phyloP scores from a whole-genome alignment of 2,888 invertebrate genomes.

The Cinara cedri region DNA sequence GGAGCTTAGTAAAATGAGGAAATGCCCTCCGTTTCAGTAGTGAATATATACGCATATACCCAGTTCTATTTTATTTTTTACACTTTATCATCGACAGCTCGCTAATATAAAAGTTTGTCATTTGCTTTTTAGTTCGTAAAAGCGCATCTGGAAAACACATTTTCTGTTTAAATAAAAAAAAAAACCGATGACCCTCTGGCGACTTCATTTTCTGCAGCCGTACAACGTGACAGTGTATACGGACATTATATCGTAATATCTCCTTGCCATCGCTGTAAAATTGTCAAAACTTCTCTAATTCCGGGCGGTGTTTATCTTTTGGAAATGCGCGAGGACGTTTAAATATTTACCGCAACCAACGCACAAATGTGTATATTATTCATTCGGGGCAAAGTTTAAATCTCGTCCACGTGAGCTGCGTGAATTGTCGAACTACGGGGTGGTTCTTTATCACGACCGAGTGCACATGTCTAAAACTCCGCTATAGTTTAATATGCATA shows the following conservation, averaged over 20 bases:
- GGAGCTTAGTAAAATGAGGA: no score
- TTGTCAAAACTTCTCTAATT: constrained; percentile 25
- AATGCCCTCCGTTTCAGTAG: no score
- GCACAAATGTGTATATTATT: constrained; percentile 12
- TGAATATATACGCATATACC: no score
- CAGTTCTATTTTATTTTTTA: constrained; percentile 19
- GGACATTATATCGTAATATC: not conserved
- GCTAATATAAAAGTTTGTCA: not conserved
- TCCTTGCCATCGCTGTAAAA: not conserved
- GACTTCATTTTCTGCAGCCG: not conserved
- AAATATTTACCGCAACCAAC: constrained; percentile 3
- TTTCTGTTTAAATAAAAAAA: constrained; percentile 37
- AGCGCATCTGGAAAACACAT: not conserved
- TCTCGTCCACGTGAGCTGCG: not conserved
- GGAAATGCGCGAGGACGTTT: not conserved
- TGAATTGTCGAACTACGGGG: constrained; percentile 10
- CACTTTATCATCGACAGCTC: constrained; percentile 32
- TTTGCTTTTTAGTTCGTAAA: constrained; percentile 17
- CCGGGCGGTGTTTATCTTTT: constrained; percentile 5
- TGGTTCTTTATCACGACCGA: constrained; percentile 3
- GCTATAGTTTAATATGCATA: no score
- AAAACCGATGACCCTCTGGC: not conserved
- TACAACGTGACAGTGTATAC: no score
- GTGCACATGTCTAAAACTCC: constrained; percentile 10
- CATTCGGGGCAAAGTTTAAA: constrained; percentile 15